Evolutionary conservation across 2,113 vertebrate genomes (phyloP), one percentile per base, ranked within the genome.

Genomic region (Pao palembangensis): DNA sequence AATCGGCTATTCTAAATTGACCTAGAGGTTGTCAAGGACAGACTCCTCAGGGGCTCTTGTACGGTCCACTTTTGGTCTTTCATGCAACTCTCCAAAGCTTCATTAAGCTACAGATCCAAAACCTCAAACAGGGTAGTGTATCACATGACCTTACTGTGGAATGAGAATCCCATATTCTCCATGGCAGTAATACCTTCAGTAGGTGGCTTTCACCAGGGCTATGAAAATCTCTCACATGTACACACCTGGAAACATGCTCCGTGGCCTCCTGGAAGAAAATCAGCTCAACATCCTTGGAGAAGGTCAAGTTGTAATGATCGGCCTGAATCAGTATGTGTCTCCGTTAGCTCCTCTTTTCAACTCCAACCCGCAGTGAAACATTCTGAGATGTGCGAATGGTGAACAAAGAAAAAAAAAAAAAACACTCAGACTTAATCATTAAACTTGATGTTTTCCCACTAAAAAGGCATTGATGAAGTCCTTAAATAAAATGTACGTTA

Each of bases 261-360:
- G 94, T 53, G 17, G 94, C 93, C 73, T 96, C 94, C 75, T 93
- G 94, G 80, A 95, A 95, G 78, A 95, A 96, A 13, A 95, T 93
- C 54, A 94, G 71, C 81, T 92, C 93, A 41, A 87, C 89, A 68
- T 94, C 93, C 69, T 96, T 95, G 56, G 93, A 82, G 48, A 90
- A 92, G 68, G 69, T 85, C 63, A 91, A 71, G 73, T 92, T 95
- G 78, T 94, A 94, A 78, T 94, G 92, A 53, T 93, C 89, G 21
- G 69, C 69, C 42, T 85, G 85, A 6, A 94, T 88, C 79, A 93
- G 23, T 94, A 12, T 83, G 78, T 11, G 88, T 77, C 67, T 95
- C 91, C 25, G 85, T 83, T 69, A 95, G 74, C 80, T 94, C 92
- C 69, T 41, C 58, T 88, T 92, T 7, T 92, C 90, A 61, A 71